Evolutionary conservation across 2,888 invertebrate genomes (phyloP).

Genomic region (Meghimatium bilineatum): DNA sequence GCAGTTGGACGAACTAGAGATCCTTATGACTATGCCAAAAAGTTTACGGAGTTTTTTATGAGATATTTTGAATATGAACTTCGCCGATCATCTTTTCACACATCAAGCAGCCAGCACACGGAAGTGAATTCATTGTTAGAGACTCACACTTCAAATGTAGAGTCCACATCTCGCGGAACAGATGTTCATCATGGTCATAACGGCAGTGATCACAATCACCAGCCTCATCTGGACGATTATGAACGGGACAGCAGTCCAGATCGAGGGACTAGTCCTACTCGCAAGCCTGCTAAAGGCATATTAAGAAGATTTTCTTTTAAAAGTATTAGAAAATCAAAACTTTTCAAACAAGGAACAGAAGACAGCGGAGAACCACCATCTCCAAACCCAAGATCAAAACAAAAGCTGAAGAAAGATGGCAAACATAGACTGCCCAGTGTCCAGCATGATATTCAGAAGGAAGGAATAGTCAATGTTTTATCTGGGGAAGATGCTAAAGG

Average conservation of each 20-base stretch:
- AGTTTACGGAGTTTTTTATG: constrained; percentile 89
- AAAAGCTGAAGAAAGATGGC: constrained; percentile 59
- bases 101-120: constrained; percentile 39
- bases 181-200: constrained; percentile 35
- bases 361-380: constrained; percentile 79
- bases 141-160: constrained; percentile 36
- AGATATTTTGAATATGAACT: constrained; percentile 87
- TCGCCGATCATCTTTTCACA: constrained; percentile 51
- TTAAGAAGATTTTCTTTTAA: constrained; percentile 82
- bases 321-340: constrained; percentile 78
- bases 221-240: constrained; percentile 54
- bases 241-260: constrained; percentile 52
- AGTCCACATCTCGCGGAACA: constrained; percentile 14
- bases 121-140: constrained; percentile 53
- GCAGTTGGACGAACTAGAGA: constrained; percentile 79
- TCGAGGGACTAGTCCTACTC: constrained; percentile 53
- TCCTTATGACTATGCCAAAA: constrained; percentile 87
- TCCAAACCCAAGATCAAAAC: constrained; percentile 55
- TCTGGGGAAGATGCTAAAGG: constrained; percentile 88
- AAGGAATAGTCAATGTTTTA: constrained; percentile 93
- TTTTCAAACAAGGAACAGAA: constrained; percentile 94
- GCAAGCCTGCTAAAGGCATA: constrained; percentile 83
- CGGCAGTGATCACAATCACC: constrained; percentile 50
- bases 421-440: constrained; percentile 54
- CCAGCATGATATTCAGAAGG: constrained; percentile 81